Evolutionary conservation across 2,797 vertebrate genomes (phyloP).

Genomic region (Lerista edwardsae): DNA sequence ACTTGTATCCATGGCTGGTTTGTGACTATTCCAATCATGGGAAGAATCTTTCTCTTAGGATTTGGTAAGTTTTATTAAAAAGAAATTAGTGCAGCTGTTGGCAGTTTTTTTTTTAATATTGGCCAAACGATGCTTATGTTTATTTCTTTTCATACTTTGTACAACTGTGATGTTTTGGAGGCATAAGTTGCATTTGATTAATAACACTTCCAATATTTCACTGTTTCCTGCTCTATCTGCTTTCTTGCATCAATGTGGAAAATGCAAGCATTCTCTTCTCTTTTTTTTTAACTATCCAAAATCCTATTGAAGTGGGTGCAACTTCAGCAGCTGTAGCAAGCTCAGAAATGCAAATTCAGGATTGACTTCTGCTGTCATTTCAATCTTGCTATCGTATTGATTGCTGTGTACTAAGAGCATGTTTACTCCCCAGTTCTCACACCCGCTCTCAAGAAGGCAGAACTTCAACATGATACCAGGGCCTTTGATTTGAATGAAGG

Average conservation of each 20-base stretch:
- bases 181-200: slow-evolving; percentile 38
- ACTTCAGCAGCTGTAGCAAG: not conserved
- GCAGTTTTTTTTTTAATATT: slow-evolving; percentile 7
- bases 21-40: slow-evolving; percentile 22
- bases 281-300: not conserved
- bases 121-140: not conserved
- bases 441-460: not conserved
- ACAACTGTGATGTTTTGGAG: not conserved
- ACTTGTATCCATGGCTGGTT: slow-evolving; percentile 24
- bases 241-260: not conserved
- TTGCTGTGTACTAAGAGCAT: not conserved
- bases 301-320: not conserved
- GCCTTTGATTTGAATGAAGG: not conserved
- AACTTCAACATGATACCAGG: not conserved
- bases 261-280: not conserved
- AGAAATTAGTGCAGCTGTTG: slow-evolving; percentile 5
- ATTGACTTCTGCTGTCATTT: not conserved
- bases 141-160: not conserved
- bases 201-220: slow-evolving; percentile 23
- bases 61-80: not conserved
- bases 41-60: slow-evolving; percentile 3
- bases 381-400: not conserved
- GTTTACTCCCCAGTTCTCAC: not conserved
- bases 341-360: not conserved
- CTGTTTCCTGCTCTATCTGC: slow-evolving; percentile 1